Percentiles rank a stretch among this genome's conserved stretches.
Conservation (phyloP, 2,113 vertebrate species). For the Bubo blakistoni region DNA sequence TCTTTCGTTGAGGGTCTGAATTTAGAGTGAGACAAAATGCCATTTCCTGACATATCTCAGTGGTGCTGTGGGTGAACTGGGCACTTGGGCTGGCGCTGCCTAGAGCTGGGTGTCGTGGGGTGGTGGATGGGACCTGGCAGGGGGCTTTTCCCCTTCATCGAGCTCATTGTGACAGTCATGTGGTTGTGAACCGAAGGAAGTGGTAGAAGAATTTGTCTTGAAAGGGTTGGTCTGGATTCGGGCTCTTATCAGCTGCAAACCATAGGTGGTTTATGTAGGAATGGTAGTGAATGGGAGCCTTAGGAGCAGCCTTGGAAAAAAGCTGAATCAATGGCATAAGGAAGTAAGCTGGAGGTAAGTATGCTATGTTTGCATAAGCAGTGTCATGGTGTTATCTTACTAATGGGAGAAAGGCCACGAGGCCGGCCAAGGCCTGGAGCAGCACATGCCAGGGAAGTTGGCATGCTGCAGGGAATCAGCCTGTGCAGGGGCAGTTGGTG, state of each 20-base stretch:
- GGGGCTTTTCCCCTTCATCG: background rate
- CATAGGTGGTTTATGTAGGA: background rate
- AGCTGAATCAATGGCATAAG: background rate
- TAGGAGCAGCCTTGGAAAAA: background rate
- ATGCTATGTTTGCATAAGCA: background rate
- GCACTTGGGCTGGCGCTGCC: rapidly evolving
- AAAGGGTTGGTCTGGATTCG: background rate
- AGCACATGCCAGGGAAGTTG: rapidly evolving
- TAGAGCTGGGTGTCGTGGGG: background rate
- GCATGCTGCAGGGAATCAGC: rapidly evolving
- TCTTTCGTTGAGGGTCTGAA: background rate
- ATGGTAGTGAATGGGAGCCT: background rate
- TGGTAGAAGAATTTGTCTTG: background rate
- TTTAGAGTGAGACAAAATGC: background rate
- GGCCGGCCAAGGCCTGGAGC: background rate
- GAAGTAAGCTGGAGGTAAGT: background rate
- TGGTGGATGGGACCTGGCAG: background rate
- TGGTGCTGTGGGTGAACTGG: rapidly evolving
- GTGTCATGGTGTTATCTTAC: background rate
- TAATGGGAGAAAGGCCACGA: background rate
- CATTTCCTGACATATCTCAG: rapidly evolving
- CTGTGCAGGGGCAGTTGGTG: background rate
- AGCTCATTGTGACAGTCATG: rapidly evolving
- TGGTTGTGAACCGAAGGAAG: background rate
- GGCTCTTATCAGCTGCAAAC: background rate